These are phyloP conservation scores for Myathropa florea DNA, from an alignment of 2,888 invertebrate species.

Conservation along the genomic window DNA sequence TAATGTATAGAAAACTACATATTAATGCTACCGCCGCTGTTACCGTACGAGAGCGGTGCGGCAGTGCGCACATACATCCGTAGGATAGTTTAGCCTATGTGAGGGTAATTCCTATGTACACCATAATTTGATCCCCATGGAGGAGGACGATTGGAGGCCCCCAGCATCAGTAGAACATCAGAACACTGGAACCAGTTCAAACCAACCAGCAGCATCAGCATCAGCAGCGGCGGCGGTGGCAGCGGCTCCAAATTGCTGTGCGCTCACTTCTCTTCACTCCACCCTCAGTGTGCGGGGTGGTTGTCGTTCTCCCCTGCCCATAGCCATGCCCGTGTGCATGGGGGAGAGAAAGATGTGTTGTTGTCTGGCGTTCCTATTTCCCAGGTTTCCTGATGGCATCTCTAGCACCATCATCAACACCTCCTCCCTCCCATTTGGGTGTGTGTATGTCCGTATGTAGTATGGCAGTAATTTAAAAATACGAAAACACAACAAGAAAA, in stretches of 20 bases:
- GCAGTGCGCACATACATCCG: slow-evolving; percentile 10
- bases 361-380: slow-evolving; percentile 61
- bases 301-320: neutral
- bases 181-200: slow-evolving; percentile 29
- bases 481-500: slow-evolving; percentile 27
- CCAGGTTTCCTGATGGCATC: slow-evolving; percentile 66
- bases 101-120: slow-evolving; percentile 64
- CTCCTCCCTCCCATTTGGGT: slow-evolving; percentile 5
- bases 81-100: slow-evolving; percentile 59
- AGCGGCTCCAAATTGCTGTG: slow-evolving; percentile 55
- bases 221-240: neutral
- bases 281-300: neutral
- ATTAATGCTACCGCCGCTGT: slow-evolving; percentile 42
- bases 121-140: slow-evolving; percentile 67
- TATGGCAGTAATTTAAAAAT: slow-evolving; percentile 66
- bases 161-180: slow-evolving; percentile 28
- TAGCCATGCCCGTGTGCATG: neutral
- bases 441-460: slow-evolving; percentile 13
- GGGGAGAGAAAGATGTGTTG: slow-evolving; percentile 19
- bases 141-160: slow-evolving; percentile 47
- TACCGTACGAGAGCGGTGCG: neutral
- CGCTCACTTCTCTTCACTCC: neutral
- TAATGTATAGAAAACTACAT: slow-evolving; percentile 66
- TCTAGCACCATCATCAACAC: slow-evolving; percentile 65
- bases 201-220: neutral